Conservation (phyloP, 2,888 invertebrate genomes). For the Agapostemon virescens region DNA sequence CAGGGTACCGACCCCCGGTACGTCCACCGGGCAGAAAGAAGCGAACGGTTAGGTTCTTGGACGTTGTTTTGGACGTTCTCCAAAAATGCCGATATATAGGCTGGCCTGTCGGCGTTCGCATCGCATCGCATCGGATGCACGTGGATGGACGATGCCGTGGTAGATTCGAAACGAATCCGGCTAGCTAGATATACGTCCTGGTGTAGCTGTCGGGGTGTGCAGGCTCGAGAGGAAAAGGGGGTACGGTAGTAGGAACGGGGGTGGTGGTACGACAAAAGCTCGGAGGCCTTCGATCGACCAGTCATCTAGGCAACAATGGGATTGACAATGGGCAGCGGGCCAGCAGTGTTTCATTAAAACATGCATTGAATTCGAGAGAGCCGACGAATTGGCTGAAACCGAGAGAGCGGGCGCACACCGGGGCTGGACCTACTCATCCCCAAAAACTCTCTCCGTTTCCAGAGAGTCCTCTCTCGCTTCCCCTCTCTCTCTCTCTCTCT, state of each 20-base stretch:
- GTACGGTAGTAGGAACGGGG: slow-evolving; percentile 57
- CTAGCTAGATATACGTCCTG: slow-evolving; percentile 20
- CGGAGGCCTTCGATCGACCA: slow-evolving; percentile 76
- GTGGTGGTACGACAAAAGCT: slow-evolving; percentile 70
- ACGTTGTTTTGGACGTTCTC: slow-evolving; percentile 75
- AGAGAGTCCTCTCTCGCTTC: slow-evolving; percentile 3
- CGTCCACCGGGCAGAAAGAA: slow-evolving; percentile 50
- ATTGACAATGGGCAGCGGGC: slow-evolving; percentile 78
- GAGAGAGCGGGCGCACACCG: slow-evolving; percentile 61
- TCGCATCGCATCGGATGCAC: slow-evolving; percentile 31
- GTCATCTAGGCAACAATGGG: slow-evolving; percentile 76
- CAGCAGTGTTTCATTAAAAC: slow-evolving; percentile 80
- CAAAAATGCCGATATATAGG: slow-evolving; percentile 70
- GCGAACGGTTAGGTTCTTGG: slow-evolving; percentile 60
- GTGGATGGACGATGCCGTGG: slow-evolving; percentile 47
- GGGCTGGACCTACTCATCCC: slow-evolving; percentile 48
- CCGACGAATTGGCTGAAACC: slow-evolving; percentile 77
- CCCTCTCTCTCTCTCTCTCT: slow-evolving; percentile 6
- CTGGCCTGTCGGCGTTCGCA: slow-evolving; percentile 15
- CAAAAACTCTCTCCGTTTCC: slow-evolving; percentile 28
- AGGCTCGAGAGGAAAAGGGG: slow-evolving; percentile 10
- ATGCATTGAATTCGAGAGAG: slow-evolving; percentile 77
- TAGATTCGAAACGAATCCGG: slow-evolving; percentile 45
- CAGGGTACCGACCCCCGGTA: slow-evolving; percentile 33
- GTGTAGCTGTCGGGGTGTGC: neutral